A percentile compares a stretch with the other conserved stretches of the same genome.
Evolutionary conservation across 2,888 invertebrate genomes (phyloP).

Genomic region (Drosophila lutescens): DNA sequence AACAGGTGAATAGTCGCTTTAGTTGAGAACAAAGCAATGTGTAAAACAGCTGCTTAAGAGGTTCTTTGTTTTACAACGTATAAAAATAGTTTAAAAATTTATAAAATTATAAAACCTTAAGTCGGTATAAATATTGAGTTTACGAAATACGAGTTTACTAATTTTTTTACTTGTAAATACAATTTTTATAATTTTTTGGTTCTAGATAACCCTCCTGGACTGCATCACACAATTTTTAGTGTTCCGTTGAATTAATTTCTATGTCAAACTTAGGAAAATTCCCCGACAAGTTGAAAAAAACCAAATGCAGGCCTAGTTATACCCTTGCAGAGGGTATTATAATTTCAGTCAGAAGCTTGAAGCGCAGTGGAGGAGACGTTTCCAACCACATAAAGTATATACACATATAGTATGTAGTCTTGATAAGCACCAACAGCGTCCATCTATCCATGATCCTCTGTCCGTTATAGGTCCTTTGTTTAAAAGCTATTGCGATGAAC

Average conservation of each 20-base stretch:
- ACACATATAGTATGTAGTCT: too few relatives aligned
- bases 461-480: too few relatives aligned
- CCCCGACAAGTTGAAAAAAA: neutral
- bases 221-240: neutral
- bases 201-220: neutral
- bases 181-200: neutral
- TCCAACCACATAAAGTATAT: too few relatives aligned
- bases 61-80: neutral
- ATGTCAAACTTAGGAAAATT: conserved; percentile 1
- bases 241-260: neutral
- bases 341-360: too few relatives aligned
- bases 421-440: too few relatives aligned
- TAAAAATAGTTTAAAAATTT: neutral
- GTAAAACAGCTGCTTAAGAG: neutral
- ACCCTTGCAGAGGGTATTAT: too few relatives aligned
- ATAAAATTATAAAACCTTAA: neutral
- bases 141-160: neutral
- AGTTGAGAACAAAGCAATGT: conserved; percentile 7
- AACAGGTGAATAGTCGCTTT: conserved; percentile 12
- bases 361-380: too few relatives aligned
- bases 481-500: too few relatives aligned
- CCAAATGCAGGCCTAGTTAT: neutral
- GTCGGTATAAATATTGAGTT: too few relatives aligned
- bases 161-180: neutral
- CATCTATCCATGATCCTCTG: too few relatives aligned